These are phyloP conservation scores for Odocoileus hemionus DNA, from an alignment of 2,113 vertebrate genomes.

Conservation along the genomic window DNA sequence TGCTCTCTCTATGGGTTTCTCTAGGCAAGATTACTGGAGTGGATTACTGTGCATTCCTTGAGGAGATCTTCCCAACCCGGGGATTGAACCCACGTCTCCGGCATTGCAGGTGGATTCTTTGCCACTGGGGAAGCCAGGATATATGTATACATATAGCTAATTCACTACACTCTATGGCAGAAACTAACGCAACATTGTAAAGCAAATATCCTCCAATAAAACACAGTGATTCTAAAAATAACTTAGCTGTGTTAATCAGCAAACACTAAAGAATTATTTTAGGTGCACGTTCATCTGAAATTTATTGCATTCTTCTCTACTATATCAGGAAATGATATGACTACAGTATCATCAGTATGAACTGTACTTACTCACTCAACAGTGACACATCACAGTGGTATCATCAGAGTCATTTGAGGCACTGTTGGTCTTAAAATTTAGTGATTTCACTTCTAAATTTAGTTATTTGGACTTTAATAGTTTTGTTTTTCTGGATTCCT, in stretches of 20 bases:
- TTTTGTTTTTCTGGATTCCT: neutral
- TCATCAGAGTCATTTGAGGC: neutral
- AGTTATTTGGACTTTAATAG: neutral
- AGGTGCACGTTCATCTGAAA: neutral
- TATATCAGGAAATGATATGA: neutral
- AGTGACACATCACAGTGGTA: neutral
- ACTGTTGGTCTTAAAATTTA: neutral
- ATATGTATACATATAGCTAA: neutral
- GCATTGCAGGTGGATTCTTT: neutral
- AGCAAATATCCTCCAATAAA: neutral
- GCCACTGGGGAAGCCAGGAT: neutral
- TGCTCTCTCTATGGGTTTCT: neutral
- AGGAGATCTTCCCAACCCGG: neutral
- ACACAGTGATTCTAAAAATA: neutral
- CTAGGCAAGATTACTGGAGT: neutral
- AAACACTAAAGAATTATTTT: neutral
- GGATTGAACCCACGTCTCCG: fast-evolving
- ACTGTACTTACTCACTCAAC: neutral
- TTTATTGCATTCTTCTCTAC: neutral
- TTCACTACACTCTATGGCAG: neutral
- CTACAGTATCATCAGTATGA: neutral
- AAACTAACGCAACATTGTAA: neutral
- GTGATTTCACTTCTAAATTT: neutral
- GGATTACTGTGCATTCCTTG: neutral
- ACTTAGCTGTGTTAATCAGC: neutral